Evolutionary conservation across 2,888 invertebrate species (phyloP), one percentile per base, ranked within the genome.

Genomic region (Rotaria magnacalcarata): DNA sequence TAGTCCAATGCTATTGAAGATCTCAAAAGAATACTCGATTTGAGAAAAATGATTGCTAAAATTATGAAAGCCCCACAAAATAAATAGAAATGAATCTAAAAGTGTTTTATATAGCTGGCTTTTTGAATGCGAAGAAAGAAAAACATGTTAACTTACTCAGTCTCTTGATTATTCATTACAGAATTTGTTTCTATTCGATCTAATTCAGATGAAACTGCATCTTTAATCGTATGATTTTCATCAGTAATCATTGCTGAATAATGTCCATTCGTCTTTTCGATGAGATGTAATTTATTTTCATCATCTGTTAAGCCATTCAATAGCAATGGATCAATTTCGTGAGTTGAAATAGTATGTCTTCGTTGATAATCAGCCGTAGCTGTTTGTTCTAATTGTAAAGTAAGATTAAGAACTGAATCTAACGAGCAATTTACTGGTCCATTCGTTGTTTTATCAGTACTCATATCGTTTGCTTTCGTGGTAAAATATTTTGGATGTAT

Each of bases 251-350:
- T 27, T 5, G 67, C 19, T 19, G 34, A 34, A 19, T 67, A 34
- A 34, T 67, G 16, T 34, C 67, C 80, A 14, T 80, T 43, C 7
- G 4, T 47, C 47, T 80, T 43, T 80, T 80, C 80, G 11, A 80
- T 47, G 2, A 80, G 14, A 47, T 80, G 24, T 24, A 80, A n/a
- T n/a, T 47, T n/a, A 80, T 80, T 80, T 80, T 80, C 80, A 80
- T 80, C 80, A 47, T 43, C 43, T 11, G 80, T 80, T 80, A 80
- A 80, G 24, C 80, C 80, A 80, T 80, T 80, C n/a, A 80, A 47
- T 47, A 80, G n/a, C 34, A 80, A 80, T 80, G 80, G 80, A 80
- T 80, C 80, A 47, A 80, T 11, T 24, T 47, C 47, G 47, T 80
- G 24, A 34, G 80, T 80, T 47, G 80, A 80, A 11, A 80, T 47